Evolutionary conservation across 2,888 invertebrate genomes (phyloP), one percentile per base, ranked within the genome.

Genomic region (Glaucopsyche alexis): DNA sequence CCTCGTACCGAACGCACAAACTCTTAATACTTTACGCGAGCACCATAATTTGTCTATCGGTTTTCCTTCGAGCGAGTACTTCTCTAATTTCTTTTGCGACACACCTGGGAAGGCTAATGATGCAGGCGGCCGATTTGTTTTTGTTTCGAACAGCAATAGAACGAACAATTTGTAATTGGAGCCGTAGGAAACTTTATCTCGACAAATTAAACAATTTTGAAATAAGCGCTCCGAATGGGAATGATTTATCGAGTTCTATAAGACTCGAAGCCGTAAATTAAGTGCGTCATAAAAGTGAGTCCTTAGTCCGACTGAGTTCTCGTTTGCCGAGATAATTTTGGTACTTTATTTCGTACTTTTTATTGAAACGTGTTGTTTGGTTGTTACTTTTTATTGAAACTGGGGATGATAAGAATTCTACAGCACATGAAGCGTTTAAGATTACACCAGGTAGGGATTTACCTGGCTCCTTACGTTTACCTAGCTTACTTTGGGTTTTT

Each of bases 31-130:
- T 82, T 84, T 84, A 84, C 82, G 84, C 81, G 81, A 78, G 83
- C 81, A 81, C 82, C 84, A 85, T 86, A 87, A 88, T 88, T 88
- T 87, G 86, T 87, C 87, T 85, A 87, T 87, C 81, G 83, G 82
- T 82, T 83, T 84, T 76, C 76, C 78, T 81, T 78, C 78, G 74
- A 42, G 67, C 67, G 67, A 45, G 74, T 72, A 71, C 72, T 71
- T 49, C 74, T 74, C 72, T 76, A 75, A 77, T 79, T 77, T 77
- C 77, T 78, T 75, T 76, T 76, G 77, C 75, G 71, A 76, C 76
- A 76, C 74, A 74, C 74, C 52, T 71, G 76, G 74, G 71, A 75
- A 72, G 75, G 74, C 73, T 76, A 77, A 77, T 76, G 74, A 73
- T 74, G 64, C 73, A 75, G 52, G 71, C 71, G 71, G 67, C 71